Percentiles rank a stretch among this genome's conserved stretches.
Evolutionary conservation across 2,113 vertebrate genomes (phyloP).

Genomic region (Tyrannus savana): DNA sequence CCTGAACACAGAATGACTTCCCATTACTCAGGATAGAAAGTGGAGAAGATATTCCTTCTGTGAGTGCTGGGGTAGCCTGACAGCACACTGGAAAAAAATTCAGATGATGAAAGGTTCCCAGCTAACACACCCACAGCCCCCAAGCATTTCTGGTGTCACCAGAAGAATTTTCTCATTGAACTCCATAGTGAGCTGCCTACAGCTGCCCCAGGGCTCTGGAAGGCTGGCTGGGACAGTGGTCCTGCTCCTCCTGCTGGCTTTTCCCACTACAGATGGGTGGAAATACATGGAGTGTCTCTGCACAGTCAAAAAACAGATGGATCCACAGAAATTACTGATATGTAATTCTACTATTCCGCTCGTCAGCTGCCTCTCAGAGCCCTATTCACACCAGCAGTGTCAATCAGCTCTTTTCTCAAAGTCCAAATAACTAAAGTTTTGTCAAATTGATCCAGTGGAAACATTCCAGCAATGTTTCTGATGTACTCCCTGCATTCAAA

Average conservation of each 20-base stretch:
- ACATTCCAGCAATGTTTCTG: not conserved
- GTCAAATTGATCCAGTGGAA: not conserved
- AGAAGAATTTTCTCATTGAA: not conserved
- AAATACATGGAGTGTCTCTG: not conserved
- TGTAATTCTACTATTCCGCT: not conserved
- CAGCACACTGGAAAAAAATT: not conserved
- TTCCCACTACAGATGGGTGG: not conserved
- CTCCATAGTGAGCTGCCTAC: accelerated
- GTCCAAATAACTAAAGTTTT: not conserved
- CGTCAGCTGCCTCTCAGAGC: not conserved
- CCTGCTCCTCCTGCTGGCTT: not conserved
- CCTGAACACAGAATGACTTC: not conserved
- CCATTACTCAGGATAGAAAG: not conserved
- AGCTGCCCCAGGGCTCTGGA: not conserved
- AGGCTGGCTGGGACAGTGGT: not conserved
- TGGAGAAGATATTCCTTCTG: not conserved
- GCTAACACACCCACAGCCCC: accelerated
- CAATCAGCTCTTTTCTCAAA: not conserved
- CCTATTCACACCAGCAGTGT: not conserved
- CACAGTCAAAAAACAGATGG: not conserved
- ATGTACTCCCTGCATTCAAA: not conserved
- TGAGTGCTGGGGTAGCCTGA: not conserved
- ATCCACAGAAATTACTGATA: not conserved
- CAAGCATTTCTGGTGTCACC: not conserved
- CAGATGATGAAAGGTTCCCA: not conserved